Conservation (phyloP, 2,113 vertebrate genomes). For the Columbina picui region DNA sequence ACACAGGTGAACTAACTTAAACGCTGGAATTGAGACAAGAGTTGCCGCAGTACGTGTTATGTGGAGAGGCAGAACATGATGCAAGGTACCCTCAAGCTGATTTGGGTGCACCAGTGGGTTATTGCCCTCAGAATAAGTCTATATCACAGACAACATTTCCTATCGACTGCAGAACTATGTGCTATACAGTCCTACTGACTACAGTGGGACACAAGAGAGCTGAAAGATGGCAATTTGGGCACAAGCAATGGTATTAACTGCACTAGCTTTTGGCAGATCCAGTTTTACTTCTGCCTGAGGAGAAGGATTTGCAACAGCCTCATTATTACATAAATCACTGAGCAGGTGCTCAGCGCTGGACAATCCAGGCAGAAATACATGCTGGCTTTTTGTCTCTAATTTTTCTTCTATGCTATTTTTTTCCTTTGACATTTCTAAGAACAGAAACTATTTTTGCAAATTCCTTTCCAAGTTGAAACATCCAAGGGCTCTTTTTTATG, state of each 20-base stretch:
- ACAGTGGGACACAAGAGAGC: not conserved
- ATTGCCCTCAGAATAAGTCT: not conserved
- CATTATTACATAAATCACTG: not conserved
- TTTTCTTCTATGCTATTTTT: not conserved
- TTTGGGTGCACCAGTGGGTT: not conserved
- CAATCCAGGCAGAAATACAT: not conserved
- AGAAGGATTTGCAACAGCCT: not conserved
- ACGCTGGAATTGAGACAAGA: not conserved
- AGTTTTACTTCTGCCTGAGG: not conserved
- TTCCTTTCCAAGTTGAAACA: not conserved
- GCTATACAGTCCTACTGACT: not conserved
- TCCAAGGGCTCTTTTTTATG: not conserved
- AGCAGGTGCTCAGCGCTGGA: not conserved
- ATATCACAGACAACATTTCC: not conserved
- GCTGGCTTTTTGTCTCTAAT: not conserved
- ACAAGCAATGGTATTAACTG: not conserved
- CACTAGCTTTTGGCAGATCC: not conserved
- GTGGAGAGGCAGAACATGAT: not conserved
- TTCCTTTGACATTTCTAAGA: not conserved
- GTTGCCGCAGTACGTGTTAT: fast-evolving
- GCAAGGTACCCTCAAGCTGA: not conserved
- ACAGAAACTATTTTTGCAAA: not conserved
- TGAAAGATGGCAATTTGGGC: not conserved
- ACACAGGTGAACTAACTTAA: not conserved
- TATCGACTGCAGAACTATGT: not conserved